Evolutionary conservation across 2,113 vertebrate species (phyloP).

Genomic region (Cisticola juncidis): DNA sequence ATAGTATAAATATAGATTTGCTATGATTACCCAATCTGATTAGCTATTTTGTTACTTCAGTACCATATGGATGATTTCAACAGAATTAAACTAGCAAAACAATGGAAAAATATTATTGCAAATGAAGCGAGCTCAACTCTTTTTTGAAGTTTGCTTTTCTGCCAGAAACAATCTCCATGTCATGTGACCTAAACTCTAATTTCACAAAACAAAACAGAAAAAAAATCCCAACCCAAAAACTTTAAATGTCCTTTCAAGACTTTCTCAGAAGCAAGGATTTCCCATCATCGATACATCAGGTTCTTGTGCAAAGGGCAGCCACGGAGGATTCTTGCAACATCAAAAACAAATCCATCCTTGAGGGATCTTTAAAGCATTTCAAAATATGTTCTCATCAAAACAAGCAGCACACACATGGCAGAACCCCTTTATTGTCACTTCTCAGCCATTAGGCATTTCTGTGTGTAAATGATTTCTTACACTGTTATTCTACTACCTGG

Average conservation of each 20-base stretch:
- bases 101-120: background rate
- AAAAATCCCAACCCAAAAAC: background rate
- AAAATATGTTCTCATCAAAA: slow-evolving; percentile 41
- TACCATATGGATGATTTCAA: background rate
- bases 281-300: background rate
- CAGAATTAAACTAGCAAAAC: background rate
- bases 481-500: slow-evolving; percentile 4
- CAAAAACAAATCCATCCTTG: slow-evolving; percentile 43
- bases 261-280: slow-evolving; percentile 58
- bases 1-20: background rate
- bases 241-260: slow-evolving; percentile 20
- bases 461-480: slow-evolving; percentile 44
- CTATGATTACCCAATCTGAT: background rate
- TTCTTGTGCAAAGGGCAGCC: slow-evolving; percentile 63
- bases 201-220: background rate
- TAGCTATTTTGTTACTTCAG: background rate
- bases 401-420: background rate
- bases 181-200: background rate
- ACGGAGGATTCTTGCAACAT: slow-evolving; percentile 53
- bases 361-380: slow-evolving; percentile 40
- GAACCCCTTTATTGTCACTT: slow-evolving; percentile 28
- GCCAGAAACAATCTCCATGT: background rate
- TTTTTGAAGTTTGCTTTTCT: background rate
- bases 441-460: background rate
- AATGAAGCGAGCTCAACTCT: background rate